Evolutionary conservation across 2,797 vertebrate genomes (phyloP), one percentile per base, ranked within the genome.

Genomic region (Alectoris magna): DNA sequence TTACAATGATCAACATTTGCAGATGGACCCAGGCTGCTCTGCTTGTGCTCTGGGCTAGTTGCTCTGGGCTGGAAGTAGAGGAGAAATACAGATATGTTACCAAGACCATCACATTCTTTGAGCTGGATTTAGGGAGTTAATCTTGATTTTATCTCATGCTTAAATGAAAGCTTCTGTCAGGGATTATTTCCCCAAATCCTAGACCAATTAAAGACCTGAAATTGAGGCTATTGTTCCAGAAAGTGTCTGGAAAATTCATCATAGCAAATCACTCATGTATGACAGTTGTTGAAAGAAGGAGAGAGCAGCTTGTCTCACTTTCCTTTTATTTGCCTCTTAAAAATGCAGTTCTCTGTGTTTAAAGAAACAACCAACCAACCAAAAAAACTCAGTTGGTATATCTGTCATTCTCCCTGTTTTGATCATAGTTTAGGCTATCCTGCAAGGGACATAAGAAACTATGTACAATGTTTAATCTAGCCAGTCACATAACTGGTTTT

Each of bases 311-410:
- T 53, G 8, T 29, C 14, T 53, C 26, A 53, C 26, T 53, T 48
- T 48, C 49, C 26, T 51, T 56, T 56, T n/a, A 11, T 71, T 24
- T 63, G 29, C 7, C 7, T 49, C 41, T 85, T 74, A 88, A 90
- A 95, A 56, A 64, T 70, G 13, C 1, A 31, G 49, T 76, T 79
- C 22, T 76, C 87, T 15, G 8, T 36, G 14, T 60, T 74, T 55
- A 62, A 70, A 63, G 39, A 46, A 68, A 78, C 58, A 43, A 31
- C 48, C 5, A 49, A 9, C 3, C 38, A 39, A 26, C 8, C 11
- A 14, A 13, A 48, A 9, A 16, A 10, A 5, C 4, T 7, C 2
- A 60, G 48, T 2, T 15, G 7, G 24, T 23, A 10, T 5, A 2
- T 74, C 13, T 26, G 11, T 38, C 19, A 80, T 53, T 63, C 22